Base-by-base conservation (phyloP, 2,113 vertebrate genomes). In the Copsychus sechellarum region DNA sequence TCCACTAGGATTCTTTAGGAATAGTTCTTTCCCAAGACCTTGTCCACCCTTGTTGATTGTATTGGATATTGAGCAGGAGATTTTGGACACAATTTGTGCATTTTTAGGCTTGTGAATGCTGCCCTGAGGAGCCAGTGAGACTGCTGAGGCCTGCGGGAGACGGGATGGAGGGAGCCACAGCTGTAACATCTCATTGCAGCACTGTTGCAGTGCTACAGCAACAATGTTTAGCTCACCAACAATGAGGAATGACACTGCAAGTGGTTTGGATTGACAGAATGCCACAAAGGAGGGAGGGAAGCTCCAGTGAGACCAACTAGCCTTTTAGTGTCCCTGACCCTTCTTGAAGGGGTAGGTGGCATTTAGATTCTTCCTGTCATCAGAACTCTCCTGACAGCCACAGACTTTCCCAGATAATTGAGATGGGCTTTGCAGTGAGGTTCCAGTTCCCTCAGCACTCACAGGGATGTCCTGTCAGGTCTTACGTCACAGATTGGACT, bases 221-320 rank as follows among this genome's bases (percentile, higher is more conserved):
- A 0, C 24, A 57, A 1, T 8, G 31, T 9, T 45, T 45, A 20
- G 43, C 43, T 45, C 43, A 11, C 11, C 8, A 29, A 0, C 24
- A 61, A 1, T 6, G 26, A 45, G 70, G 23, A 61, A 7, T 26
- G 38, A 21, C 47, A 28, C 28, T 69, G 54, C 31, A 20, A 17
- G 36, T 24, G 45, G 21, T 38, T 2, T 20, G 56, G 48, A 45
- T 2, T 50, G 26, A 45, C 36, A 66, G n/a, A 21, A 24, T 57
- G 72, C 42, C 18, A 8, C 50, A 56, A 28, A 50, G 31, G 48
- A 33, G 16, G 4, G 9, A 7, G 10, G 28, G 33, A 69, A 43
- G 16, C 61, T 78, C 40, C 31, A 16, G 1, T 40, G 70, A 36
- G 38, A 23, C 16, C 66, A 70, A 29, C 19, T 34, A 48, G 70